A percentile compares a stretch with the other conserved stretches of the same genome.
Conservation (phyloP, 2,888 invertebrate genomes). For the Acleris cristana region DNA sequence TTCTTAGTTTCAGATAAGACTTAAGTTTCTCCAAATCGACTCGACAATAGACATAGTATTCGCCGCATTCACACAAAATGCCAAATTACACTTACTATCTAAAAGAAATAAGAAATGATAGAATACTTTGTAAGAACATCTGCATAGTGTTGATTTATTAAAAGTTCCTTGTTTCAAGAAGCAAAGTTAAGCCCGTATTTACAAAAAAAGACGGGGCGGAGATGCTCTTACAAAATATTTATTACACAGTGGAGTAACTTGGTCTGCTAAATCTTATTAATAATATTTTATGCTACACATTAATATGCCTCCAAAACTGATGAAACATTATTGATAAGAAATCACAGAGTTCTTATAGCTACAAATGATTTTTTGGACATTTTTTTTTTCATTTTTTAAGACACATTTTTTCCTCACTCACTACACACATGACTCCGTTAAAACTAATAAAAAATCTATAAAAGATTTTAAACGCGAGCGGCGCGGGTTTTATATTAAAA, state of each 20-base stretch:
- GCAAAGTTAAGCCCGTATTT: background rate
- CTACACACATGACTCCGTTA: slow-evolving; percentile 37
- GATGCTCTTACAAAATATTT: slow-evolving; percentile 31
- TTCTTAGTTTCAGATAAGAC: background rate
- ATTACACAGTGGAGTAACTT: slow-evolving; percentile 19
- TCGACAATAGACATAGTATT: background rate
- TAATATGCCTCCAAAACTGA: slow-evolving; percentile 17
- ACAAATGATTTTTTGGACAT: slow-evolving; percentile 36
- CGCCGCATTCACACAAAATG: slow-evolving; percentile 27
- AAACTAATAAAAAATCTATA: slow-evolving; percentile 33
- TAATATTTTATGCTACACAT: slow-evolving; percentile 22
- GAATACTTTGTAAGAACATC: slow-evolving; percentile 29
- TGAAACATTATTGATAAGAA: slow-evolving; percentile 39
- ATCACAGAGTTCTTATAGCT: slow-evolving; percentile 34
- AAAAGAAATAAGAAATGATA: slow-evolving; percentile 21
- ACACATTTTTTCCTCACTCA: slow-evolving; percentile 35
- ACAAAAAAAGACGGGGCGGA: background rate
- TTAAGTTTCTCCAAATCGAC: background rate
- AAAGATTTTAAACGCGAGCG: slow-evolving; percentile 30
- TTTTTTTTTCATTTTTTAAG: slow-evolving; percentile 35
- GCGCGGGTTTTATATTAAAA: slow-evolving; percentile 17
- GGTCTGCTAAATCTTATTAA: slow-evolving; percentile 24
- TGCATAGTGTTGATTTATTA: background rate
- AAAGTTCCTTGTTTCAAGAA: background rate
- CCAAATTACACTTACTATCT: slow-evolving; percentile 31